Base-by-base conservation (phyloP, 2,797 vertebrate species). In the Premnoplex brunnescens region DNA sequence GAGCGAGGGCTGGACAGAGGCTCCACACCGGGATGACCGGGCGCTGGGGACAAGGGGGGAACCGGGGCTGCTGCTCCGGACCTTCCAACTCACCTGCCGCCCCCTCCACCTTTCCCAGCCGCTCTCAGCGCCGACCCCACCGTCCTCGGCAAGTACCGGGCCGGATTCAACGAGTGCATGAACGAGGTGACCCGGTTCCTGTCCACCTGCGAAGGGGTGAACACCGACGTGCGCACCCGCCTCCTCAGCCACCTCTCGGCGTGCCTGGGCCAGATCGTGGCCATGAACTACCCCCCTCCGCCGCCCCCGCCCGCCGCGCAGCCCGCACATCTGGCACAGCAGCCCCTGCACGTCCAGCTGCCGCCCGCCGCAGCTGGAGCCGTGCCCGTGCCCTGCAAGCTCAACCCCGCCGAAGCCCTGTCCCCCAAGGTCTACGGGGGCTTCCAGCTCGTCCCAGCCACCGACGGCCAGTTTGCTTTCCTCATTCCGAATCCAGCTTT, bases 81-180 rank as follows among this genome's bases (percentile, higher is more conserved):
- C 30, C 63, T 16, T 24, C 15, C 15, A 1, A 44, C 78, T 87
- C 44, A 95, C 78, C 55, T 23, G 0, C 52, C 46, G 0, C 48
- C 23, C 26, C 41, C 36, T 22, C 18, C 16, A 9, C 37, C 7
- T 13, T n/a, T 44, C 12, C 8, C 83, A 99, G 98, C 98, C 62
- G 99, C 98, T 1, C 98, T 99, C 89, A 98, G 98, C 39, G 98
- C 99, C 7, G 98, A 99, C 68, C 98, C 98, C 63, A 98, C 98
- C 1, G 98, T 99, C 79, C 97, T 99, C 15, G 98, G 99, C 97
- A 99, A 99, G 94, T 99, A 99, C 96, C 98, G 99, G 52, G 98
- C 99, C 0, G 99, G 99, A 91, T 99, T 99, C 98, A 98, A 98
- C 95, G 98, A 99, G 95, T 99, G 99, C 96, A 99, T 99, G 98